These are phyloP conservation scores for Nyctibius bracteatus DNA, from an alignment of 2,113 vertebrate genomes.

Conservation along the genomic window DNA sequence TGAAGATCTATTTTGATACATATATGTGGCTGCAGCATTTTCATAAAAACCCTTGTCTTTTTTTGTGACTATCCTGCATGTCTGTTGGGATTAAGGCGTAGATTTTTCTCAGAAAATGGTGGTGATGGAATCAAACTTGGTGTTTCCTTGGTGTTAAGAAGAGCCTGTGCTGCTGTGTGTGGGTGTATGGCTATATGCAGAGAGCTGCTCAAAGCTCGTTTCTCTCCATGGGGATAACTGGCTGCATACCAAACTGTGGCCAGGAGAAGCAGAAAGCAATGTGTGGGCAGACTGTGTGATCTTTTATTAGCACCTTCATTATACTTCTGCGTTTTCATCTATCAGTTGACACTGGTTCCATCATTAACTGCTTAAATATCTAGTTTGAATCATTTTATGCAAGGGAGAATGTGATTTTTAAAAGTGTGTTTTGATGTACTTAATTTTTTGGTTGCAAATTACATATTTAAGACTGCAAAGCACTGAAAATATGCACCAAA, in stretches of 20 bases:
- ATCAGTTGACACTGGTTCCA: slow-evolving; percentile 26
- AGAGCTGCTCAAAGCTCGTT: slow-evolving; percentile 65
- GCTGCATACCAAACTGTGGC: slow-evolving; percentile 61
- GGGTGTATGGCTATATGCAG: slow-evolving; percentile 71
- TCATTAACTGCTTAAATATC: slow-evolving; percentile 28
- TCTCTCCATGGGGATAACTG: slow-evolving; percentile 69
- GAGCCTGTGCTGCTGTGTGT: slow-evolving; percentile 72
- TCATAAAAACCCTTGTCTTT: neutral
- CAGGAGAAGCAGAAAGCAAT: slow-evolving; percentile 66
- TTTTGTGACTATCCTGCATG: slow-evolving; percentile 6
- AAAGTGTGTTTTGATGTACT: slow-evolving; percentile 34
- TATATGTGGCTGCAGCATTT: neutral
- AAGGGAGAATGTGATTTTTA: neutral
- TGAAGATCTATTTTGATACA: neutral
- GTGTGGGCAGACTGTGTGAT: slow-evolving; percentile 69
- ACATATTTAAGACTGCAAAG: slow-evolving; percentile 4
- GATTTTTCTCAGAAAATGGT: slow-evolving; percentile 77
- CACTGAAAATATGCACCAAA: neutral
- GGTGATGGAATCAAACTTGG: slow-evolving; percentile 66
- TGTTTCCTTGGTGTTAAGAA: slow-evolving; percentile 63
- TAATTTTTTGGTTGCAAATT: slow-evolving; percentile 31
- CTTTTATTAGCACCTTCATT: slow-evolving; percentile 73
- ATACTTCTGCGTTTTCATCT: slow-evolving; percentile 4
- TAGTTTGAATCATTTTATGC: neutral
- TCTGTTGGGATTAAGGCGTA: slow-evolving; percentile 64